Evolutionary conservation across 2,113 vertebrate genomes (phyloP).

Genomic region (Lampris megalopsis): DNA sequence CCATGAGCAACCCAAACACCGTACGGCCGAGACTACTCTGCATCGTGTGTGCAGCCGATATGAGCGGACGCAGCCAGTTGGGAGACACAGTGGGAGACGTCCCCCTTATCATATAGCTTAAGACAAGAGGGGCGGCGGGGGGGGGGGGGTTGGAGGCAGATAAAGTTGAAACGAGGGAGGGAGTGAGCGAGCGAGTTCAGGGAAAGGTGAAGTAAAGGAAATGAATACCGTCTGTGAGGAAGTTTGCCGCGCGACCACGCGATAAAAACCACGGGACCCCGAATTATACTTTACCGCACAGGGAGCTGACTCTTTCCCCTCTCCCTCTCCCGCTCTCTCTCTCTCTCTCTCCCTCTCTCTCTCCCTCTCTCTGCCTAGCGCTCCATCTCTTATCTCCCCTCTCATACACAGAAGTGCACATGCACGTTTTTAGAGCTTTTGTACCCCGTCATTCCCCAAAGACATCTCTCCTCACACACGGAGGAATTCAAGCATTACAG

Average conservation of each 20-base stretch:
- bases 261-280: slow-evolving; percentile 70
- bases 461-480: slow-evolving; percentile 40
- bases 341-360: not conserved
- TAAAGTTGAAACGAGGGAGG: slow-evolving; percentile 44
- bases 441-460: slow-evolving; percentile 11
- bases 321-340: not conserved
- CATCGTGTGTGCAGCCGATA: not conserved
- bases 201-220: slow-evolving; percentile 82
- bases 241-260: slow-evolving; percentile 70
- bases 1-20: too few species aligned
- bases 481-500: slow-evolving; percentile 28
- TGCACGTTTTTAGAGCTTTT: too few species aligned
- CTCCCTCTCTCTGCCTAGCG: not conserved
- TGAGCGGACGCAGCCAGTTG: not conserved
- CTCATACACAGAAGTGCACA: too few species aligned
- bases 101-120: slow-evolving; percentile 35
- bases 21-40: not conserved
- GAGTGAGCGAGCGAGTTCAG: slow-evolving; percentile 71
- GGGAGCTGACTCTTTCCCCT: slow-evolving; percentile 31
- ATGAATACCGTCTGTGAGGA: slow-evolving; percentile 78
- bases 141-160: slow-evolving; percentile 28
- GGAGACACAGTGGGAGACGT: slow-evolving; percentile 29
- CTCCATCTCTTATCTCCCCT: not conserved
- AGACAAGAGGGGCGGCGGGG: not conserved
- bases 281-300: slow-evolving; percentile 65